Percentiles rank a stretch among this genome's conserved stretches.
phyloP scores from a whole-genome alignment of 2,888 invertebrate genomes.

The Norana najaformis region DNA sequence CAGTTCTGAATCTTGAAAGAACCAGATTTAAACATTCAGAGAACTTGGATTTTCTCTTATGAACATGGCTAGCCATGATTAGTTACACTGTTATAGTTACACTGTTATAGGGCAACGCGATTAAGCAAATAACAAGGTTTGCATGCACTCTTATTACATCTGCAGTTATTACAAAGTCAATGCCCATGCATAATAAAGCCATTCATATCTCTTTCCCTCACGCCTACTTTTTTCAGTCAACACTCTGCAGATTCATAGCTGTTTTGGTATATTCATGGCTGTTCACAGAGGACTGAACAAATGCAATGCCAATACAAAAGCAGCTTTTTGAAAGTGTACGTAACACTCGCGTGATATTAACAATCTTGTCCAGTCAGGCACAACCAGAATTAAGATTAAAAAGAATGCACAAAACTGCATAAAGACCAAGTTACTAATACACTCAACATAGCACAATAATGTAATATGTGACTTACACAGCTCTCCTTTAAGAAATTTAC shows the following conservation, averaged over 20 bases:
- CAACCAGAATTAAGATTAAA: too few relatives aligned
- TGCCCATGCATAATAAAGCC: neutral
- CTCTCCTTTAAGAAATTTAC: too few relatives aligned
- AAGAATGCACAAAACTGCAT: too few relatives aligned
- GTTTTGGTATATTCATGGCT: neutral
- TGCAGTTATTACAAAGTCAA: neutral
- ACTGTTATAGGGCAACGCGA: neutral
- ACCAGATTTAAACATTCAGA: neutral
- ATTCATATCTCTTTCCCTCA: neutral
- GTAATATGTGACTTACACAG: too few relatives aligned
- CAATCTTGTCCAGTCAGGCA: too few relatives aligned
- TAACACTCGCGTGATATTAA: neutral
- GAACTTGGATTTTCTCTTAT: neutral
- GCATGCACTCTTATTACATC: constrained; percentile 13
- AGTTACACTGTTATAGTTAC: too few relatives aligned
- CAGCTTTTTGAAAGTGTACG: neutral
- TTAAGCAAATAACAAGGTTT: neutral
- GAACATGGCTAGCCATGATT: neutral
- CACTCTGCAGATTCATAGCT: too few relatives aligned
- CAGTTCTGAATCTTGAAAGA: neutral
- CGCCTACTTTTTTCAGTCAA: neutral
- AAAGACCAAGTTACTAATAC: too few relatives aligned
- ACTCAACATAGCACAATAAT: too few relatives aligned
- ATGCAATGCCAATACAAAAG: neutral
- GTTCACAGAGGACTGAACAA: too few relatives aligned